A percentile compares a stretch with the other conserved stretches of the same genome.
phyloP scores from a whole-genome alignment of 1,140 invertebrate species.

The Hyposmocoma kahamanoa region DNA sequence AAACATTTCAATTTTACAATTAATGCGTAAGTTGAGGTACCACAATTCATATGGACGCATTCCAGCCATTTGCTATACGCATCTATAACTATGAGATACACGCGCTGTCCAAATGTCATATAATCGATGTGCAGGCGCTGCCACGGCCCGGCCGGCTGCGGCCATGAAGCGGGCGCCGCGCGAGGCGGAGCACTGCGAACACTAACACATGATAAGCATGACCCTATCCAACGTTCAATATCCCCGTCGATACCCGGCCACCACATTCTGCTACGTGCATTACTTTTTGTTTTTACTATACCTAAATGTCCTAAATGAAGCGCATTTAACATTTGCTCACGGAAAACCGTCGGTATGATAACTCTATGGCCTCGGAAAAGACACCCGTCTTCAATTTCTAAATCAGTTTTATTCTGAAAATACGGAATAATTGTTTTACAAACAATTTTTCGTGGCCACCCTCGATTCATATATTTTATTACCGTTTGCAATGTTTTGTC shows the following conservation, averaged over 20 bases:
- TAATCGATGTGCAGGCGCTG: conserved; percentile 5
- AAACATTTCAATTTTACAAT: neutral
- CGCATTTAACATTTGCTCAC: conserved; percentile 14
- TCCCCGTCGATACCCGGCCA: conserved; percentile 5
- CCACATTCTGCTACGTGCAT: conserved; percentile 15
- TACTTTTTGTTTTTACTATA: conserved; percentile 22
- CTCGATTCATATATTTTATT: neutral
- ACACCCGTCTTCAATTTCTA: conserved; percentile 4
- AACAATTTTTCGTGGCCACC: conserved; percentile 2
- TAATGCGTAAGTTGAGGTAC: neutral
- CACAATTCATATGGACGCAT: neutral
- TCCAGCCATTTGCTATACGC: conserved; percentile 7
- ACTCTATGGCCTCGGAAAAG: conserved; percentile 11
- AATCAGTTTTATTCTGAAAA: neutral
- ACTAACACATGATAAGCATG: neutral
- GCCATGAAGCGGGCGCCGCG: neutral
- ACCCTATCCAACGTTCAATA: neutral
- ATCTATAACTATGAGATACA: conserved; percentile 4
- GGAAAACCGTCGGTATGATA: conserved; percentile 16
- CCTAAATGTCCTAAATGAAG: conserved; percentile 24
- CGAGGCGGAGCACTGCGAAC: neutral
- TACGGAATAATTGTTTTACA: conserved; percentile 1
- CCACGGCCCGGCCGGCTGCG: neutral
- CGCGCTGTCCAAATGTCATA: neutral
- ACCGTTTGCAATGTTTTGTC: conserved; percentile 1